Conservation (phyloP, 2,113 vertebrate species). For the Cephalopterus ornatus region DNA sequence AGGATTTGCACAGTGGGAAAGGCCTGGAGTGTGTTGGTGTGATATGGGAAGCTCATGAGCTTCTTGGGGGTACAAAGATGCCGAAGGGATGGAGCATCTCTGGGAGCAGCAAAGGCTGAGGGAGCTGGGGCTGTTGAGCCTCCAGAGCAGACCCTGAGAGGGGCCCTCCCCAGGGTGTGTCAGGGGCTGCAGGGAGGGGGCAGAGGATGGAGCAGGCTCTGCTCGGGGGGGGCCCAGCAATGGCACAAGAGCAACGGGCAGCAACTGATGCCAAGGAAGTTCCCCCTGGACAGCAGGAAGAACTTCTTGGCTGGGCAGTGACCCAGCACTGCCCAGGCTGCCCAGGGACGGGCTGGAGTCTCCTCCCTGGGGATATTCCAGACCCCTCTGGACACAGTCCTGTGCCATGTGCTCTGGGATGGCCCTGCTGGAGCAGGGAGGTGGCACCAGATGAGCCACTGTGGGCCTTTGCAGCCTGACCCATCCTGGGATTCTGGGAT, state of each 20-base stretch:
- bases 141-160: neutral
- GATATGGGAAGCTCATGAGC: neutral
- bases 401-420: neutral
- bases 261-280: neutral
- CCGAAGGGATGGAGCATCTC: neutral
- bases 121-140: neutral
- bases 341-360: neutral
- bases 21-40: neutral
- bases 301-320: neutral
- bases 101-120: neutral
- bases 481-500: accelerated
- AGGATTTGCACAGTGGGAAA: neutral
- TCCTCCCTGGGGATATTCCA: neutral
- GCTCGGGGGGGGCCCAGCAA: neutral
- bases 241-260: neutral
- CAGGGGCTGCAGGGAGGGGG: neutral
- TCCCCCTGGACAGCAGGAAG: neutral
- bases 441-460: accelerated
- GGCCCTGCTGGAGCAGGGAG: neutral
- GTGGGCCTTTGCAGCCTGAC: neutral
- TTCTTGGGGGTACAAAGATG: too few species aligned
- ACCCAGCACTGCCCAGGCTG: neutral
- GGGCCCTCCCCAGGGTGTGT: neutral
- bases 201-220: neutral
- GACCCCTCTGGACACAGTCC: accelerated